Conservation (phyloP, 1,140 invertebrate species). For the Eufriesea mexicana region DNA sequence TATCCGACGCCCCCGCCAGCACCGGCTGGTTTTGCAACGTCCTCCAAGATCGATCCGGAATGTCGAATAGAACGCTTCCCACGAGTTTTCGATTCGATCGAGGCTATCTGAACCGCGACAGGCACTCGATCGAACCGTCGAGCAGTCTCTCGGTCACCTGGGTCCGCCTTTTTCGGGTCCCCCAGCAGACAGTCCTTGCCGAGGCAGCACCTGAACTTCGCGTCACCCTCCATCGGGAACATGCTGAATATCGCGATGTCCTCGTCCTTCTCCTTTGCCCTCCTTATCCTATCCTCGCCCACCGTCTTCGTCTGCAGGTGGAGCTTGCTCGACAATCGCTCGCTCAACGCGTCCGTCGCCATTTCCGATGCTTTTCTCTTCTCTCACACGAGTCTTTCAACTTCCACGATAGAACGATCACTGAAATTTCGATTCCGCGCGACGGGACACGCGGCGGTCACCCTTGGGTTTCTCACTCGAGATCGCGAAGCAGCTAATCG, state of each 20-base stretch:
- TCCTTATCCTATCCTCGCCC: constrained; percentile 87
- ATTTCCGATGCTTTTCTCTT: constrained; percentile 79
- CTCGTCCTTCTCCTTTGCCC: constrained; percentile 90
- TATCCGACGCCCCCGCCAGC: constrained; percentile 41
- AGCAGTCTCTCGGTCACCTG: constrained; percentile 86
- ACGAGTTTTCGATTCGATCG: background rate
- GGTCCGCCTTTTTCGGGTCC: constrained; percentile 88
- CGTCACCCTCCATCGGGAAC: constrained; percentile 87
- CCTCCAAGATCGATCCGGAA: background rate
- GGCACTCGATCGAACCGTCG: no score
- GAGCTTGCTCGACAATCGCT: constrained; percentile 88
- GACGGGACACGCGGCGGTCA: background rate
- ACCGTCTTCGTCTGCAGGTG: constrained; percentile 89
- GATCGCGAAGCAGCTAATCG: no score
- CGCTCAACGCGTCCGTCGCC: constrained; percentile 89
- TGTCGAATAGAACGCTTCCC: background rate
- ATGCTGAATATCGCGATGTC: constrained; percentile 93
- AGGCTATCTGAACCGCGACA: no score
- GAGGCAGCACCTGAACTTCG: constrained; percentile 90
- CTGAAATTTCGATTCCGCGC: background rate
- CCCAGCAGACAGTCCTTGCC: constrained; percentile 88
- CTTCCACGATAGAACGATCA: background rate
- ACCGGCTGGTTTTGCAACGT: background rate
- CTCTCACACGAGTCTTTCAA: constrained; percentile 1
- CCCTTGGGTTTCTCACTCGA: constrained; percentile 15